Evolutionary conservation across 2,888 invertebrate species (phyloP).

Genomic region (Smittia sp.): DNA sequence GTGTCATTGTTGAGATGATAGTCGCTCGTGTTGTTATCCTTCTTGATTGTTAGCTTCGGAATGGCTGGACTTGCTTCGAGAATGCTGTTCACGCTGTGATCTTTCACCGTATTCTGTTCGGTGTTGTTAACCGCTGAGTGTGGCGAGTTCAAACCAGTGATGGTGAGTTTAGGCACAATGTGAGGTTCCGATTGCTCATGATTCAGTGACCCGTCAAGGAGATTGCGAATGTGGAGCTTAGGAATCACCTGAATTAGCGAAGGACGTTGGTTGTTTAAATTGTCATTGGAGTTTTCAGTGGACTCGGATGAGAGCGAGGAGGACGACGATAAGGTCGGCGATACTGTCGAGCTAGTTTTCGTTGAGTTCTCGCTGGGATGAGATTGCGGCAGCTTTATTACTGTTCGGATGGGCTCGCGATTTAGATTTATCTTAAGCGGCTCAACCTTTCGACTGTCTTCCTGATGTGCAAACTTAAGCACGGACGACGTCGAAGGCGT

Average conservation of each 20-base stretch:
- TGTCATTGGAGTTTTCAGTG: slow-evolving; percentile 16
- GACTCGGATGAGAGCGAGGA: slow-evolving; percentile 27
- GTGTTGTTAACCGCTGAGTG: slow-evolving; percentile 13
- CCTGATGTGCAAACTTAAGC: slow-evolving; percentile 4
- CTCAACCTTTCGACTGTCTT: slow-evolving; percentile 49
- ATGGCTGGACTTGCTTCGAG: slow-evolving; percentile 32
- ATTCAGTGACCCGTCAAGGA: slow-evolving; percentile 15
- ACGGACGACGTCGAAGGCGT: slow-evolving; percentile 14
- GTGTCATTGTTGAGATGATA: slow-evolving; percentile 24
- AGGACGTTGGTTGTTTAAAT: background rate
- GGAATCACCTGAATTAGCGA: slow-evolving; percentile 31
- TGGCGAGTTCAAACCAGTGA: slow-evolving; percentile 45
- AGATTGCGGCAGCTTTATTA: slow-evolving; percentile 42
- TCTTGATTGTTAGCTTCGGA: slow-evolving; percentile 40
- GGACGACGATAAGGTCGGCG: slow-evolving; percentile 34
- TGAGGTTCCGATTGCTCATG: slow-evolving; percentile 46
- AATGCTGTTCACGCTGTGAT: slow-evolving; percentile 29
- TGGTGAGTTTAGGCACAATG: slow-evolving; percentile 53
- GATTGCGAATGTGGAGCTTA: slow-evolving; percentile 26
- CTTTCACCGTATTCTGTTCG: background rate
- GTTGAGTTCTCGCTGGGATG: slow-evolving; percentile 16
- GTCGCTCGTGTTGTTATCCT: slow-evolving; percentile 20
- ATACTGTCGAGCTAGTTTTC: slow-evolving; percentile 17
- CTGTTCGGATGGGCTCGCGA: slow-evolving; percentile 44
- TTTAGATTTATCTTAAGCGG: slow-evolving; percentile 53